Conservation (phyloP, 1,140 invertebrate species). For the Brachionus calyciflorus region DNA sequence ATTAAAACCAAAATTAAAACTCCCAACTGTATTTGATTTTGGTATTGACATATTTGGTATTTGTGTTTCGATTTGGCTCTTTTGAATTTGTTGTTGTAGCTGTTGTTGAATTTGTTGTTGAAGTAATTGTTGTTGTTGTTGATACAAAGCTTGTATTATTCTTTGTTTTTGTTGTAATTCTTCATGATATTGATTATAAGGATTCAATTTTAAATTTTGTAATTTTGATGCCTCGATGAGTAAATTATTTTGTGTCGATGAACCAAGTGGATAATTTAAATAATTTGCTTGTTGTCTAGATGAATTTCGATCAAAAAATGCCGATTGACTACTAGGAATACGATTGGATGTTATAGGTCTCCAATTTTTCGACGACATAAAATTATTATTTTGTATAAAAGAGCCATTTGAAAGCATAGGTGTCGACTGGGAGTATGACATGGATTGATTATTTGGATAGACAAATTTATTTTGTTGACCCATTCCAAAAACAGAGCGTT, state of each 20-base stretch:
- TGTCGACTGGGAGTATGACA: neutral
- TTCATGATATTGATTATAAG: neutral
- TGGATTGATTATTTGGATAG: neutral
- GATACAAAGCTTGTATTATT: slow-evolving; percentile 4
- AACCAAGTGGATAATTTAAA: neutral
- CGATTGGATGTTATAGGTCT: neutral
- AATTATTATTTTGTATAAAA: neutral
- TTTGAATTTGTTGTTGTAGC: neutral
- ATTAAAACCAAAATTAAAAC: neutral
- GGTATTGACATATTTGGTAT: neutral
- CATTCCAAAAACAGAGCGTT: neutral
- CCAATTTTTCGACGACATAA: neutral
- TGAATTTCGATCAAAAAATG: slow-evolving; percentile 14
- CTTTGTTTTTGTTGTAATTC: slow-evolving; percentile 26
- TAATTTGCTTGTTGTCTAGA: neutral
- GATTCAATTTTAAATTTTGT: slow-evolving; percentile 6
- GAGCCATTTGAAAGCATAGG: neutral
- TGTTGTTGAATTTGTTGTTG: slow-evolving; percentile 27
- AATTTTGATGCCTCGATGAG: slow-evolving; percentile 1
- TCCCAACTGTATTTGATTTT: slow-evolving; percentile 20
- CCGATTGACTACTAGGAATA: neutral
- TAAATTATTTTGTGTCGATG: slow-evolving; percentile 4
- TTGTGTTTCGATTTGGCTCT: neutral
- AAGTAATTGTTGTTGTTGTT: slow-evolving; percentile 19
- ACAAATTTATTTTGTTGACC: neutral